Evolutionary conservation across 1,140 invertebrate genomes (phyloP).

Genomic region (Mycetomoellerius zeteki): DNA sequence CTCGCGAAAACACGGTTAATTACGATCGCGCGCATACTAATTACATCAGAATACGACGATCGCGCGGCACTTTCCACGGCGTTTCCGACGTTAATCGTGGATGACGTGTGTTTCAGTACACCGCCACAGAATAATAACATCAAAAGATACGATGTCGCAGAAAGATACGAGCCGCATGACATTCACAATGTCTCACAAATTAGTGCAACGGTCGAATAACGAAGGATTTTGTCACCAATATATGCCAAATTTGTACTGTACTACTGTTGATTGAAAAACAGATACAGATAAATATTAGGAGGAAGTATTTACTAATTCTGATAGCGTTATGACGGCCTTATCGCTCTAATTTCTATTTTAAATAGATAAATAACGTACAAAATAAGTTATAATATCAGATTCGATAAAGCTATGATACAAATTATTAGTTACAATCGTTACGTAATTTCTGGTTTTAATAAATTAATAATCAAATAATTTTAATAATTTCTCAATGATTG

Average conservation of each 20-base stretch:
- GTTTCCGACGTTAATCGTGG: not conserved
- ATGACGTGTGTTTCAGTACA: not conserved
- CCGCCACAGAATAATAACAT: not conserved
- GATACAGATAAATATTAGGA: not conserved
- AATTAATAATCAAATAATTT: not conserved
- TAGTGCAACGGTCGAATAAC: not conserved
- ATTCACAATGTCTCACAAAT: not conserved
- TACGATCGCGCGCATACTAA: slow-evolving; percentile 16
- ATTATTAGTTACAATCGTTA: not conserved
- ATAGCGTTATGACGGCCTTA: not conserved
- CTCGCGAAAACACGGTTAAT: slow-evolving; percentile 20
- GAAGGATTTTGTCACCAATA: not conserved
- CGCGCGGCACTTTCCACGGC: not conserved
- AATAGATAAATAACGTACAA: not conserved
- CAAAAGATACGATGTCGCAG: not conserved
- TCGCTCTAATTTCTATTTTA: not conserved
- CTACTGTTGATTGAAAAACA: not conserved
- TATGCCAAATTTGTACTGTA: not conserved
- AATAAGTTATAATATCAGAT: not conserved
- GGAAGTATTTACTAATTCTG: not conserved
- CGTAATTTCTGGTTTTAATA: not conserved
- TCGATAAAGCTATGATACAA: not conserved
- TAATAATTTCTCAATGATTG: not conserved
- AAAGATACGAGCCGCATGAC: not conserved
- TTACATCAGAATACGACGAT: slow-evolving; percentile 23